Conservation (phyloP, 2,888 invertebrate genomes). For the Girardia tigrina region DNA sequence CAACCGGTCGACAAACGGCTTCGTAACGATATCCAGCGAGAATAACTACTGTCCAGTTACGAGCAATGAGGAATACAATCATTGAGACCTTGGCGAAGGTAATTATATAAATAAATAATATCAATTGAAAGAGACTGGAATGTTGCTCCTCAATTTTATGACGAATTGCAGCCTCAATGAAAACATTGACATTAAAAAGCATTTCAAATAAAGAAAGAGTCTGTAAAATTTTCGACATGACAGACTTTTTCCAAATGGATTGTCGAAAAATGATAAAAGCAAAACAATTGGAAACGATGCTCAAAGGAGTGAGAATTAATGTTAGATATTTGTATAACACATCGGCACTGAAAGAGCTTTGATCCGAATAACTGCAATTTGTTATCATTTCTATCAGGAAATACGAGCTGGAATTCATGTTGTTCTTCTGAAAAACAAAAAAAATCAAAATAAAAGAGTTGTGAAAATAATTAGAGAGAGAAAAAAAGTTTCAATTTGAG, state of each 20-base stretch:
- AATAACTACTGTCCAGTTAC: slow-evolving; percentile 36
- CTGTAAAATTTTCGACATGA: slow-evolving; percentile 31
- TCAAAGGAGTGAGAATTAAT: background rate
- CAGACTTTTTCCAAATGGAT: slow-evolving; percentile 30
- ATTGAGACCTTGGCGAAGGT: background rate
- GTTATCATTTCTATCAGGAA: background rate
- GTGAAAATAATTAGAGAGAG: background rate
- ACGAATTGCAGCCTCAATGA: slow-evolving; percentile 2
- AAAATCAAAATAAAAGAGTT: background rate
- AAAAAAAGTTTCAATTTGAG: background rate
- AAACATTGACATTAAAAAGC: slow-evolving; percentile 25
- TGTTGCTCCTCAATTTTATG: background rate
- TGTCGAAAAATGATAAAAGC: slow-evolving; percentile 26
- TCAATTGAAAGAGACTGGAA: background rate
- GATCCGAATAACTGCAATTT: background rate
- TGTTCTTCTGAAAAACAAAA: too few relatives aligned
- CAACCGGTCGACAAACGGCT: slow-evolving; percentile 34
- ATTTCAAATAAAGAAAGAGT: slow-evolving; percentile 30
- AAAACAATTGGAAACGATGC: slow-evolving; percentile 26
- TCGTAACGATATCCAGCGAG: slow-evolving; percentile 36
- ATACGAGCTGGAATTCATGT: background rate
- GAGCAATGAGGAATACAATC: slow-evolving; percentile 33
- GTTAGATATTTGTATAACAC: background rate
- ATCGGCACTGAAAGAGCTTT: background rate
- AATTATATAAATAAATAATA: background rate